These are phyloP conservation scores for Drymodes brunneopygia DNA, from an alignment of 2,113 vertebrate genomes.

Conservation along the genomic window DNA sequence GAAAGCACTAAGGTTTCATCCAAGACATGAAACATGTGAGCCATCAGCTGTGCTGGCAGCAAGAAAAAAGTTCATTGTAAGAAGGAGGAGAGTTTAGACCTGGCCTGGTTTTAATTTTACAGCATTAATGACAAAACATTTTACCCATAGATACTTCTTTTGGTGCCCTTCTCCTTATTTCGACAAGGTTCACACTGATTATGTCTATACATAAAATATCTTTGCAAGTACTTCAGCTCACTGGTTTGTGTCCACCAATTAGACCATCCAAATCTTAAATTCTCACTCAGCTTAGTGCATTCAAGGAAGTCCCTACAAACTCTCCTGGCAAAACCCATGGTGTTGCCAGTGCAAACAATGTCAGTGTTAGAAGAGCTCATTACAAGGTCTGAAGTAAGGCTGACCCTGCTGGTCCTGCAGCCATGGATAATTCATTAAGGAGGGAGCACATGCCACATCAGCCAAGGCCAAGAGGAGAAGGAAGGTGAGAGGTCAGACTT, in stretches of 20 bases:
- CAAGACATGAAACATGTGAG: neutral
- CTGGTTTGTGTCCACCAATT: neutral
- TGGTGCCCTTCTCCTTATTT: neutral
- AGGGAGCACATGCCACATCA: fast-evolving
- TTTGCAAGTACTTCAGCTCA: neutral
- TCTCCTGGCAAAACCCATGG: neutral
- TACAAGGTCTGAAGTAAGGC: neutral
- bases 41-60: neutral
- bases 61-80: neutral
- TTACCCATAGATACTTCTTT: neutral
- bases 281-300: neutral
- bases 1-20: neutral
- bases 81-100: neutral
- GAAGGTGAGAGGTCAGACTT: neutral
- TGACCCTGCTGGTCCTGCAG: fast-evolving
- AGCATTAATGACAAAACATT: neutral
- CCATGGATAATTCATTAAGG: neutral
- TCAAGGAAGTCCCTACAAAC: neutral
- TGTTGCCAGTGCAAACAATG: neutral
- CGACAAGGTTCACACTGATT: neutral
- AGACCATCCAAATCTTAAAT: neutral
- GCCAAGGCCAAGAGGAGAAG: neutral
- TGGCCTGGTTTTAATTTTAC: neutral
- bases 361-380: neutral
- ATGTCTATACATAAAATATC: neutral